Conservation (phyloP, 2,113 vertebrate species). For the Meles meles region DNA sequence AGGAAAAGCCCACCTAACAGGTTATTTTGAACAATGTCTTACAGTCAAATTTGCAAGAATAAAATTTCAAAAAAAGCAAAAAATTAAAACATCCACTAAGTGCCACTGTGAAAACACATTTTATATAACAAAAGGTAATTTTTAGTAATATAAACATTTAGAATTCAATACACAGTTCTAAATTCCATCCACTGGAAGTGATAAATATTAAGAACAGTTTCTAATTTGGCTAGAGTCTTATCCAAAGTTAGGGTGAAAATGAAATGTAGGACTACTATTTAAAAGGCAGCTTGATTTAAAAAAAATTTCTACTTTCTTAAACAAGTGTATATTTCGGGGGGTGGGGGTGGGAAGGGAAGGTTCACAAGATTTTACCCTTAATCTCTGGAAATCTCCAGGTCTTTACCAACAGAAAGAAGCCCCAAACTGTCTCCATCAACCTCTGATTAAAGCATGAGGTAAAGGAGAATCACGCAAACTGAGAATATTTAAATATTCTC, state of each 20-base stretch:
- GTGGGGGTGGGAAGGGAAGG: no score
- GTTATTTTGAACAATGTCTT: not conserved
- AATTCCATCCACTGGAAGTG: not conserved
- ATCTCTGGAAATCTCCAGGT: slow-evolving; percentile 36
- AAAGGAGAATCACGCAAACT: slow-evolving; percentile 37
- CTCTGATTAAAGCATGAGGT: slow-evolving; percentile 51
- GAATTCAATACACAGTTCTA: not conserved
- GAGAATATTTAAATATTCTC: slow-evolving; percentile 66
- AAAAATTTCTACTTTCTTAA: not conserved
- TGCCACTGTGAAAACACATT: not conserved
- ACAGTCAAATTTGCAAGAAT: not conserved
- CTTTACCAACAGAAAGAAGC: slow-evolving; percentile 17
- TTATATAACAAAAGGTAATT: not conserved
- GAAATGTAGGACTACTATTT: not conserved
- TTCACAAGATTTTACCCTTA: not conserved
- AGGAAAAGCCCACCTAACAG: not conserved
- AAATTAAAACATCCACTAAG: not conserved
- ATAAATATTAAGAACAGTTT: slow-evolving; percentile 22
- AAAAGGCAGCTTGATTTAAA: not conserved
- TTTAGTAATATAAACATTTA: slow-evolving; percentile 31
- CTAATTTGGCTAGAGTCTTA: not conserved
- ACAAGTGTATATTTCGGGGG: not conserved
- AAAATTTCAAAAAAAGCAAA: not conserved
- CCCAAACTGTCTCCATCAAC: slow-evolving; percentile 42
- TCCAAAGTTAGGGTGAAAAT: not conserved